Evolutionary conservation across 2,797 vertebrate species (phyloP).

Genomic region (Cuculus canorus): DNA sequence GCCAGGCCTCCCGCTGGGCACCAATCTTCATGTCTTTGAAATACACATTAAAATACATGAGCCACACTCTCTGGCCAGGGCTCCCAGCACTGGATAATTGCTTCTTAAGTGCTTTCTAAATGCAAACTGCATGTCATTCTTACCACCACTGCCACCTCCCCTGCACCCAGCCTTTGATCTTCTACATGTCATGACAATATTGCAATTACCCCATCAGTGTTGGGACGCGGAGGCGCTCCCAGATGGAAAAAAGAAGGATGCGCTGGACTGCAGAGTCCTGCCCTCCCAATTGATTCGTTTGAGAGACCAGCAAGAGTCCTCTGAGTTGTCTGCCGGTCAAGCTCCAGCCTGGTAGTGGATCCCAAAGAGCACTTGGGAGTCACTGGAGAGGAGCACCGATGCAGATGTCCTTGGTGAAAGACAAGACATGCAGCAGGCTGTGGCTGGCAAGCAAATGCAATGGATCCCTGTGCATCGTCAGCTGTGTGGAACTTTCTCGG

Average conservation of each 20-base stretch:
- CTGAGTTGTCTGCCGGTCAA: accelerated
- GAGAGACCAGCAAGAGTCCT: neutral
- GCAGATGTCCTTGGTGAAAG: neutral
- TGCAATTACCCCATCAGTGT: slow-evolving; percentile 55
- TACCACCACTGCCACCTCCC: slow-evolving; percentile 37
- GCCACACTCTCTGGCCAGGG: slow-evolving; percentile 49
- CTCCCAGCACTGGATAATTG: slow-evolving; percentile 61
- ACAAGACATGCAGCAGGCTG: neutral
- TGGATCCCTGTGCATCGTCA: accelerated
- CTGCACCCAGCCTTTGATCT: slow-evolving; percentile 64
- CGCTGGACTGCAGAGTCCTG: neutral
- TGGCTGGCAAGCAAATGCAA: neutral
- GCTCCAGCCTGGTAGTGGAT: neutral
- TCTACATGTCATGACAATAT: slow-evolving; percentile 58
- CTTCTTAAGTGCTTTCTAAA: slow-evolving; percentile 71
- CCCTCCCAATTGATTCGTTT: accelerated
- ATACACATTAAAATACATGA: slow-evolving; percentile 67
- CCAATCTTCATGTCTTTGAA: slow-evolving; percentile 56
- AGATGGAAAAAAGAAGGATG: neutral
- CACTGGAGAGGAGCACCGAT: accelerated
- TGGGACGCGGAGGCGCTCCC: neutral
- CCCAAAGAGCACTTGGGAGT: neutral
- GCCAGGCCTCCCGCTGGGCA: slow-evolving; percentile 35
- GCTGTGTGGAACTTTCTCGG: neutral
- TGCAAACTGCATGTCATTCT: slow-evolving; percentile 62